Evolutionary conservation across 2,113 vertebrate species (phyloP).

Genomic region (Proteles cristata): DNA sequence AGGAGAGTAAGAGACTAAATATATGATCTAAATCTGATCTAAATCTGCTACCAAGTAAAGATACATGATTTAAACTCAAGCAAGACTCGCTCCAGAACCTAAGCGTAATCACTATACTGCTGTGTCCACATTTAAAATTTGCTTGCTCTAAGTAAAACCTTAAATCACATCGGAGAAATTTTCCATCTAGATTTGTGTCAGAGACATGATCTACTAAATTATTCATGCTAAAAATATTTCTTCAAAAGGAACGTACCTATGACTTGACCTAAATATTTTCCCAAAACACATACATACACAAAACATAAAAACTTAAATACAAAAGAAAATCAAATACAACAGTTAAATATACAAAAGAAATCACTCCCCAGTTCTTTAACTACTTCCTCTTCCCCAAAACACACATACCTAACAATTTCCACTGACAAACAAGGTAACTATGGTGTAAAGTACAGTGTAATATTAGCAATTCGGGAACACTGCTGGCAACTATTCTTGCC

Average conservation of each 20-base stretch:
- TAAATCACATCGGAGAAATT: neutral
- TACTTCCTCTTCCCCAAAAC: neutral
- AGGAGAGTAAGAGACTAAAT: neutral
- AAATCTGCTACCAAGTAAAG: neutral
- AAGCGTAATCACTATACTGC: neutral
- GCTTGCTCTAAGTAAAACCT: slow-evolving; percentile 1
- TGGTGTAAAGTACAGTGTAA: slow-evolving; percentile 36
- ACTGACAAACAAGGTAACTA: slow-evolving; percentile 53
- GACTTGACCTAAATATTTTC: neutral
- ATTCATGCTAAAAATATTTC: neutral
- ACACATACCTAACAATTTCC: slow-evolving; percentile 58
- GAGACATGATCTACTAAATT: neutral
- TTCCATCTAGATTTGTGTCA: neutral
- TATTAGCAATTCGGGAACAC: slow-evolving; percentile 72
- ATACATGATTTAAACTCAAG: neutral
- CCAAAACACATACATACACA: neutral
- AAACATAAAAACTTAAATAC: neutral
- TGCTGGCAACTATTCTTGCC: slow-evolving; percentile 69
- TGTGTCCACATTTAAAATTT: neutral
- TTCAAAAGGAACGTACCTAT: neutral
- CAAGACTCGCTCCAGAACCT: neutral
- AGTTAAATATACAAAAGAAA: neutral
- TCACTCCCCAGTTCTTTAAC: neutral
- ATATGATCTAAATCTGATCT: too few relatives aligned
- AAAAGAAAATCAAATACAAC: too few relatives aligned